Evolutionary conservation across 1,140 invertebrate genomes (phyloP), one percentile per base, ranked within the genome.

Genomic region (Lethrus apterus): DNA sequence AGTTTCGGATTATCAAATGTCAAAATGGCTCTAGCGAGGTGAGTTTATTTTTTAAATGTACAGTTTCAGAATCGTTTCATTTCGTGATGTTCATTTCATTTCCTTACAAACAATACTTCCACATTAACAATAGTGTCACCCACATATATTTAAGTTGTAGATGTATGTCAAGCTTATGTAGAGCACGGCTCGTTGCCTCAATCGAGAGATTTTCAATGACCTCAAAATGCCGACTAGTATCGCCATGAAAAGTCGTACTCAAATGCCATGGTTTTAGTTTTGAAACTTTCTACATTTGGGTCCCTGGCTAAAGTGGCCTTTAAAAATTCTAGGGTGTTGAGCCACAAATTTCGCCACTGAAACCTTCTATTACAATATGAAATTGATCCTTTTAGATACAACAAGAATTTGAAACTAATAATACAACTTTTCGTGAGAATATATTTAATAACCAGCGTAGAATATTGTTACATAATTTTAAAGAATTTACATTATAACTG

Each of bases 151-250:
- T 38, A 13, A 21, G 30, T 36, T 18, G 32, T 53, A 46, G 31
- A 54, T 54, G 51, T 51, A 44, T 56, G 55, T 49, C 54, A 56
- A 48, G 17, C 47, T 29, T 51, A 56, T 56, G 55, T 56, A 48
- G 55, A 56, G 55, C 55, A 56, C 49, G 49, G 48, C 48, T 50
- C 44, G 54, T 56, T 56, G 54, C 54, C 51, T 56, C 54, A 54
- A 54, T 53, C 45, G 44, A 56, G 51, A 56, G 48, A 56, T 56
- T 56, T 56, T 56, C 55, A 56, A 56, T 56, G 55, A 56, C 55
- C 55, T 49, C 51, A 56, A 56, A 56, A 56, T 56, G 41, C 54
- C 35, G 35, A 42, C 40, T 42, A 19, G 24, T 26, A 15, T 42
- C 40, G 40, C 40, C 40, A 29, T 29, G 21, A 42, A 29, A 29